These are phyloP conservation scores for Criorhina ranunculi DNA, from an alignment of 2,888 invertebrate species.

Conservation along the genomic window DNA sequence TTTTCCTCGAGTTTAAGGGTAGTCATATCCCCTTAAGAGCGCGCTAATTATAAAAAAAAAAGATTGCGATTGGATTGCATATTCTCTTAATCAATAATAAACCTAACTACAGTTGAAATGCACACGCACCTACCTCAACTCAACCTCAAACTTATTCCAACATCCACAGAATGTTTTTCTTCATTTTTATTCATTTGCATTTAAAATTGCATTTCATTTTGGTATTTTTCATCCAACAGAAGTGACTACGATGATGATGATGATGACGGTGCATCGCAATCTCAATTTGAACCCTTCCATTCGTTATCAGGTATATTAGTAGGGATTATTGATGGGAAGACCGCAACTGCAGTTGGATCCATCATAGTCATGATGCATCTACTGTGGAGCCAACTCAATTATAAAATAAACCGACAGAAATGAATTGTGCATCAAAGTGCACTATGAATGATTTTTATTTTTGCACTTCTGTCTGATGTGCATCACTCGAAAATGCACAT, in stretches of 20 bases:
- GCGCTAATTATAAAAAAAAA: too few relatives aligned
- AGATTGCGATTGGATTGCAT: too few relatives aligned
- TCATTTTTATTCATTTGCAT: conserved; percentile 18
- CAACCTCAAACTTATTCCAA: conserved; percentile 18
- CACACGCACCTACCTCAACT: neutral
- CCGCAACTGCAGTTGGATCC: conserved; percentile 9
- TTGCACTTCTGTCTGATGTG: neutral
- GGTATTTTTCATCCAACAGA: conserved; percentile 28
- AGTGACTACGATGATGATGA: neutral
- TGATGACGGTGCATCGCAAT: conserved; percentile 43
- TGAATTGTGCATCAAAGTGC: conserved; percentile 24
- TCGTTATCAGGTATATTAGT: conserved; percentile 23
- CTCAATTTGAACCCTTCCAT: conserved; percentile 45
- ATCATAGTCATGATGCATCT: conserved; percentile 10
- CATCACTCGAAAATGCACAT: conserved; percentile 24
- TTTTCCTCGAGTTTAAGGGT: too few relatives aligned
- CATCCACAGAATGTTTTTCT: conserved; percentile 11
- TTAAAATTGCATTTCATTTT: conserved; percentile 27
- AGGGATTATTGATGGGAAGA: conserved; percentile 24
- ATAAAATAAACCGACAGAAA: conserved; percentile 17
- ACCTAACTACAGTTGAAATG: neutral
- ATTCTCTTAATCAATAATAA: too few relatives aligned
- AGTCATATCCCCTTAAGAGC: too few relatives aligned
- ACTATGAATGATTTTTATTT: conserved; percentile 12
- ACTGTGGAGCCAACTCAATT: conserved; percentile 22